These are phyloP conservation scores for Atopsyche davidsoni DNA, from an alignment of 1,140 invertebrate species.

Conservation along the genomic window DNA sequence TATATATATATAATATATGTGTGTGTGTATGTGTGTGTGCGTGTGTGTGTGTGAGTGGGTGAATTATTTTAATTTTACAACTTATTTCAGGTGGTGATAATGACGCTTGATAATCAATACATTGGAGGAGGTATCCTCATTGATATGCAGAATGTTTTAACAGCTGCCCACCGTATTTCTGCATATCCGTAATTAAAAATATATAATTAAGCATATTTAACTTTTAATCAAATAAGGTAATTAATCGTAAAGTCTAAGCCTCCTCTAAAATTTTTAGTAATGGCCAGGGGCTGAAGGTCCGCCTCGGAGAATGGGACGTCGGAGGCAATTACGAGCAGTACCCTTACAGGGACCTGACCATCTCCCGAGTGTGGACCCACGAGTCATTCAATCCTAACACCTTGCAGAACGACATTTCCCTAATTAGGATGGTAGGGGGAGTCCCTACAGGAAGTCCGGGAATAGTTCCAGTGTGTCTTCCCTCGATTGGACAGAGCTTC, in stretches of 20 bases:
- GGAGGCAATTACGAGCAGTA: conserved; percentile 52
- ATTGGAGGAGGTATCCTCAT: conserved; percentile 54
- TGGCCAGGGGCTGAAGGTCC: conserved; percentile 48
- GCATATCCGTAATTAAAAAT: conserved; percentile 40
- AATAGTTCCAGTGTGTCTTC: conserved; percentile 66
- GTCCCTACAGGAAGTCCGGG: conserved; percentile 54
- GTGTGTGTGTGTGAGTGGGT: too few relatives aligned
- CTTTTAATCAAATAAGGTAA: background rate
- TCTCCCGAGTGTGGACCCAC: conserved; percentile 54
- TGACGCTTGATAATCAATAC: conserved; percentile 44
- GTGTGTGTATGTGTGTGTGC: conserved; percentile 55
- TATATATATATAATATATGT: too few relatives aligned
- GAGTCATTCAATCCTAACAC: conserved; percentile 58
- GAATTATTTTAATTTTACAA: too few relatives aligned
- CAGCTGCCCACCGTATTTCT: conserved; percentile 54
- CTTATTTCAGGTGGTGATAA: conserved; percentile 40
- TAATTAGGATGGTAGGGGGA: conserved; percentile 52
- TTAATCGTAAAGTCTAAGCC: background rate
- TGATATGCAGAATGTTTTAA: conserved; percentile 48
- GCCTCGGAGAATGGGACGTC: conserved; percentile 64
- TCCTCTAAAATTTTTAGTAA: conserved; percentile 32
- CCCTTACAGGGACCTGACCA: conserved; percentile 52
- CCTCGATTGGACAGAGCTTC: conserved; percentile 47
- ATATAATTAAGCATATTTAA: background rate
- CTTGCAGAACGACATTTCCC: conserved; percentile 63